These are phyloP conservation scores for Plodia interpunctella DNA, from an alignment of 1,140 invertebrate species.

Conservation along the genomic window DNA sequence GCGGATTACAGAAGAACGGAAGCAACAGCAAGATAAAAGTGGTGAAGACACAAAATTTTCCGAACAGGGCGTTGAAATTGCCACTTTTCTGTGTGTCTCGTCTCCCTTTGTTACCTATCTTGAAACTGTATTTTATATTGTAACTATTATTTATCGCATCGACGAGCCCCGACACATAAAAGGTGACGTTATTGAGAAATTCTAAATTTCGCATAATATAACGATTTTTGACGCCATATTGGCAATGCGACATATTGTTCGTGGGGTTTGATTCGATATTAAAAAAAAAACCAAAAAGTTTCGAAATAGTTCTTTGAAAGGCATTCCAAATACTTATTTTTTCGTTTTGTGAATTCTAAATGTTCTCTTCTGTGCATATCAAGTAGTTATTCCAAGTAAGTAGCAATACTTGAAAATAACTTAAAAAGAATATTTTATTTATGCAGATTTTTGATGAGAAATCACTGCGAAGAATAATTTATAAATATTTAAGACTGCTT, in stretches of 20 bases:
- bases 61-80: constrained; percentile 53
- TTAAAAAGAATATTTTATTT: neutral
- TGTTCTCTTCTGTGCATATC: too few species aligned
- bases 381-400: neutral
- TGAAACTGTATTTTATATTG: constrained; percentile 37
- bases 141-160: constrained; percentile 31
- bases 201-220: neutral
- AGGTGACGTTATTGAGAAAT: constrained; percentile 5
- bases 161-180: constrained; percentile 5
- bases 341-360: too few species aligned
- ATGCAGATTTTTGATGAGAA: neutral
- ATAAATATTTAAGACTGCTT: too few species aligned
- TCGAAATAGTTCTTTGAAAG: neutral
- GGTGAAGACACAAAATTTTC: constrained; percentile 35
- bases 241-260: neutral
- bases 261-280: neutral
- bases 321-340: too few species aligned
- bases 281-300: neutral
- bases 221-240: neutral
- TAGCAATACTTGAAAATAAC: neutral
- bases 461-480: neutral
- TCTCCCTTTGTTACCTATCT: constrained; percentile 37
- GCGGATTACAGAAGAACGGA: constrained; percentile 1
- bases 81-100: constrained; percentile 52
- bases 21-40: constrained; percentile 19